Conservation (phyloP, 2,113 vertebrate genomes). For the Uria lomvia region DNA sequence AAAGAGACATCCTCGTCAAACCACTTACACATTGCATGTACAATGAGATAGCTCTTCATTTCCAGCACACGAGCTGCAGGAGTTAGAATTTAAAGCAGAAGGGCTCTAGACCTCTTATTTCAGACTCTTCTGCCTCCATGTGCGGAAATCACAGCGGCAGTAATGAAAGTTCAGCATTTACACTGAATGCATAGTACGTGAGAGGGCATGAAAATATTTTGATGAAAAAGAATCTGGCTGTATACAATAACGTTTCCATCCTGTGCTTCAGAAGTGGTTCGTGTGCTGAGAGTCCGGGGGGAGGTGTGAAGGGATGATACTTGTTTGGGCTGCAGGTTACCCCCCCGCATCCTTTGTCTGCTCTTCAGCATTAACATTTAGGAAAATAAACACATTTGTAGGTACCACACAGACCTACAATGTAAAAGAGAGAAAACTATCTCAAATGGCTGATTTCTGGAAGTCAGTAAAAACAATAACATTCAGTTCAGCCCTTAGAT, state of each 20-base stretch:
- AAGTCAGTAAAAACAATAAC: not conserved
- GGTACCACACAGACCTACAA: not conserved
- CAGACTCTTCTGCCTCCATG: not conserved
- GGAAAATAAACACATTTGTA: not conserved
- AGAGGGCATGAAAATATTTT: not conserved
- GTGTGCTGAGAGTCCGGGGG: rapidly evolving
- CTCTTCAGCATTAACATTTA: not conserved
- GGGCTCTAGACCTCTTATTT: not conserved
- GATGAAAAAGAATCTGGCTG: not conserved
- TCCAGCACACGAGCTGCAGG: not conserved
- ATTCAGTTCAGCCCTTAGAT: not conserved
- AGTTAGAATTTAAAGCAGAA: conserved; percentile 36
- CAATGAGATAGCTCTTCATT: conserved; percentile 36
- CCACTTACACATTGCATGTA: conserved; percentile 42
- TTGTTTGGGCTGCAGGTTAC: not conserved
- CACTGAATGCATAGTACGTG: not conserved
- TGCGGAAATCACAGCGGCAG: not conserved
- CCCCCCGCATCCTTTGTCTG: not conserved
- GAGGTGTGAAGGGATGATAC: not conserved
- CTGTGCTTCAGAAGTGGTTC: not conserved
- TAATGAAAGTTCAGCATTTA: conserved; percentile 8
- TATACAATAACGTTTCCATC: not conserved
- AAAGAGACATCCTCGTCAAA: conserved; percentile 50
- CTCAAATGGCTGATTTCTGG: not conserved
- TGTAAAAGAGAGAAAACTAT: not conserved